phyloP scores from a whole-genome alignment of 2,888 invertebrate species.

The Sarcophaga subvicina region DNA sequence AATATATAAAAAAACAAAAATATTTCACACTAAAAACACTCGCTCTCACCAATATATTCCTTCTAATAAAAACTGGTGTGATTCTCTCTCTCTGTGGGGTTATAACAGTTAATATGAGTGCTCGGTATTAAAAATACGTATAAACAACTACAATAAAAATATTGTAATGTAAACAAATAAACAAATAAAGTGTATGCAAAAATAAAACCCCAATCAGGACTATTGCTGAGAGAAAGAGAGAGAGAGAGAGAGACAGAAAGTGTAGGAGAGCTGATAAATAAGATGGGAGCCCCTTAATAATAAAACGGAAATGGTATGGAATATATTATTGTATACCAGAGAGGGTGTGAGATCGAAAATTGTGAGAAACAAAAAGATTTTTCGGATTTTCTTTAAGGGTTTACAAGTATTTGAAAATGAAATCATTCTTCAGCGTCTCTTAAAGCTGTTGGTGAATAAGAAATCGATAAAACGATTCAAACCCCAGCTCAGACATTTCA shows the following conservation, averaged over 20 bases:
- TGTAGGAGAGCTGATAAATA: conserved; percentile 14
- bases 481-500: too few relatives aligned
- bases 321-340: conserved; percentile 62
- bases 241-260: neutral
- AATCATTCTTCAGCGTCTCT: too few relatives aligned
- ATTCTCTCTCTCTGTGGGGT: neutral
- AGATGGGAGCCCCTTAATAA: conserved; percentile 74
- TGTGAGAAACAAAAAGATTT: conserved; percentile 27
- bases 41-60: neutral
- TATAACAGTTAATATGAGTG: neutral
- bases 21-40: too few relatives aligned
- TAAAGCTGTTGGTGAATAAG: too few relatives aligned
- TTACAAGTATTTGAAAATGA: too few relatives aligned
- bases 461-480: too few relatives aligned
- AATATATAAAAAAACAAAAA: neutral
- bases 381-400: too few relatives aligned
- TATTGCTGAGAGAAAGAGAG: conserved; percentile 22
- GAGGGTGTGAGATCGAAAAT: conserved; percentile 2
- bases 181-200: conserved; percentile 33
- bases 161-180: conserved; percentile 21
- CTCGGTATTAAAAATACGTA: neutral
- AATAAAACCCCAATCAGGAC: conserved; percentile 9
- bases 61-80: too few relatives aligned
- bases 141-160: conserved; percentile 1
- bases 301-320: conserved; percentile 80